Evolutionary conservation across 2,888 invertebrate species (phyloP).

Genomic region (Drosophila siamana): DNA sequence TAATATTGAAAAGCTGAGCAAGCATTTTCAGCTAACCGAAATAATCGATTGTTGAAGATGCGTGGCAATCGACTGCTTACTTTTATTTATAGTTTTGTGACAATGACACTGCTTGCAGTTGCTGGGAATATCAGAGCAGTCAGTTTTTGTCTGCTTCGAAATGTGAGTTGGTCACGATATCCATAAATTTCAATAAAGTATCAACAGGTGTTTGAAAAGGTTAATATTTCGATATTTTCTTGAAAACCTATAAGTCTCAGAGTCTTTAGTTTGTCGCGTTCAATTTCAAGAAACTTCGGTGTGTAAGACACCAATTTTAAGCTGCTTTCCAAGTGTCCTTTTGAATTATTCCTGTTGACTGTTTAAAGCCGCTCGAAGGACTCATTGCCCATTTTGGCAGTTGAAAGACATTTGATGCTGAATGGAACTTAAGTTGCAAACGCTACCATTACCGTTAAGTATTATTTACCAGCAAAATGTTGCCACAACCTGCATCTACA

Average conservation of each 20-base stretch:
- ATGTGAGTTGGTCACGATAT: too few species aligned
- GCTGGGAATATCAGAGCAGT: not conserved
- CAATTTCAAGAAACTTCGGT: not conserved
- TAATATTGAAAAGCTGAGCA: not conserved
- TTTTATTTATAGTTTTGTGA: too few species aligned
- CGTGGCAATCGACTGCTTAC: not conserved
- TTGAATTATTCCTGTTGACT: constrained; percentile 9
- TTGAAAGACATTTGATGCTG: constrained; percentile 47
- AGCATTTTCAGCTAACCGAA: not conserved
- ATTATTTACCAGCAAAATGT: constrained; percentile 56
- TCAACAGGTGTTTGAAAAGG: too few species aligned
- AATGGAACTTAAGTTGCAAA: constrained; percentile 51
- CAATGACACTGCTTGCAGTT: not conserved
- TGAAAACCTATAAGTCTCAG: not conserved
- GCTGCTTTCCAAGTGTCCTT: constrained; percentile 3
- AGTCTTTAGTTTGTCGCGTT: not conserved
- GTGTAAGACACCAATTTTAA: constrained; percentile 7
- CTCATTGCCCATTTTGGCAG: constrained; percentile 45
- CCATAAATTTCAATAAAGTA: too few species aligned
- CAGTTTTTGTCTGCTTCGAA: not conserved
- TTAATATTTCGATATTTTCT: not conserved
- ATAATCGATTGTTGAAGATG: not conserved
- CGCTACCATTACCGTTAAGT: constrained; percentile 57
- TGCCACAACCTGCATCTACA: constrained; percentile 6
- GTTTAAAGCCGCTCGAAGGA: constrained; percentile 31